Base-by-base conservation (phyloP, 92 coral and sea anemone species). In the Epizoanthus rinbou region DNA sequence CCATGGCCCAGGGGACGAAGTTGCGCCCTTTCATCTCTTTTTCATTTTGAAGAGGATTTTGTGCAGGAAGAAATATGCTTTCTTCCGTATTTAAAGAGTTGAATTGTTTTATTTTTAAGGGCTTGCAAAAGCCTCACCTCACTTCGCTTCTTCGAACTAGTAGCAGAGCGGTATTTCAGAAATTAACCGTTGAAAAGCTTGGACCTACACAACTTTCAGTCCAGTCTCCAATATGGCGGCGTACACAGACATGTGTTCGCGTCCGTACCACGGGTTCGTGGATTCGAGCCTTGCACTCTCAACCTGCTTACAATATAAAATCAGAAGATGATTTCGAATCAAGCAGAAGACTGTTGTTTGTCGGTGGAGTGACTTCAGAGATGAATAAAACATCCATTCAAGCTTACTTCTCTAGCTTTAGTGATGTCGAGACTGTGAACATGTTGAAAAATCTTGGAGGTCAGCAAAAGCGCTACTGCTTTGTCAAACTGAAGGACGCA, bases 351-450 rank as follows among this genome's bases (percentile, higher is more conserved):
- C 21, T 69, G 37, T 53, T 80, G 33, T 86, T 80, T 71, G 69
- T 86, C 21, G 85, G 89, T 57, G 84, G 80, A 68, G 57, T 79
- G 59, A 79, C 52, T 72, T 65, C 39, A 39, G 75, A 86, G 80
- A 69, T 60, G 53, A 16, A 19, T 16, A 80, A 86, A 57, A 74
- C 58, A 6, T 57, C 21, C 58, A 39, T 79, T 70, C 63, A 28
- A 21, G 58, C 59, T 17, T 86, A 86, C 69, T 84, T 84, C 56
- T 24, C 82, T 19, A 63, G 39, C 58, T 45, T 74, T 43, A 83
- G 82, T 22, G 87, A 35, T 45, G 74, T 84, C 8, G 87, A 84
- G 8, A 50, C 18, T 35, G 72, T 74, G 22, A 65, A 75, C 14
- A 39, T 84, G 53, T 67, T 75, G 8, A 66, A 57, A 75, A 84